Evolutionary conservation across 2,888 invertebrate species (phyloP).

Genomic region (Therioaphis trifolii): DNA sequence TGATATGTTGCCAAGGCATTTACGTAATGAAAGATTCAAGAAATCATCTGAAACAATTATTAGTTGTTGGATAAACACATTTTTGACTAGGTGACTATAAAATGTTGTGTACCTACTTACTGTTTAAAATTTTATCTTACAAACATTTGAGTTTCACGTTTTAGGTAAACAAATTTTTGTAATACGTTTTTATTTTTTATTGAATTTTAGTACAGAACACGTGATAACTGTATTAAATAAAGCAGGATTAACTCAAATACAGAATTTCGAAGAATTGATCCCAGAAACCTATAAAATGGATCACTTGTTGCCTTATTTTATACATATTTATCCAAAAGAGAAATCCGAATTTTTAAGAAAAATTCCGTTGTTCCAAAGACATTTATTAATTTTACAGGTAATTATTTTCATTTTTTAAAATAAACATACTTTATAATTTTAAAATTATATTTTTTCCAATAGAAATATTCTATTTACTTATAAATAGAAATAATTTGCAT

Average conservation of each 20-base stretch:
- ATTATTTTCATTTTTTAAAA: neutral
- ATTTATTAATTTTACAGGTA: slow-evolving; percentile 52
- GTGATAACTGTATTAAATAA: slow-evolving; percentile 12
- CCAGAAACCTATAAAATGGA: slow-evolving; percentile 56
- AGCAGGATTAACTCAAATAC: slow-evolving; percentile 43
- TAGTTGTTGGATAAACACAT: slow-evolving; percentile 85
- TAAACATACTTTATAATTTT: too few species aligned
- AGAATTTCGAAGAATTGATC: slow-evolving; percentile 29
- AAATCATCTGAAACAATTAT: slow-evolving; percentile 70
- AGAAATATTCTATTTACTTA: too few species aligned
- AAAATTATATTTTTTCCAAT: too few species aligned
- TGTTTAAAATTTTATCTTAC: neutral
- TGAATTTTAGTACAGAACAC: slow-evolving; percentile 30
- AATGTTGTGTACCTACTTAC: neutral
- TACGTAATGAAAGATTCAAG: slow-evolving; percentile 78
- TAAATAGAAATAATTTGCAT: too few species aligned
- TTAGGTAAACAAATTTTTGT: neutral
- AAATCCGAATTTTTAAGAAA: slow-evolving; percentile 53
- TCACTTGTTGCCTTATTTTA: slow-evolving; percentile 51
- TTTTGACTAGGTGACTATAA: slow-evolving; percentile 73
- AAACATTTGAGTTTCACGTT: too few species aligned
- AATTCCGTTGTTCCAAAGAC: slow-evolving; percentile 44
- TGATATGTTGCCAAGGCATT: slow-evolving; percentile 78
- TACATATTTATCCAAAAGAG: slow-evolving; percentile 50
- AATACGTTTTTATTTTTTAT: neutral